Conservation (phyloP, 2,113 vertebrate genomes). For the Pseudorectes ferrugineus region DNA sequence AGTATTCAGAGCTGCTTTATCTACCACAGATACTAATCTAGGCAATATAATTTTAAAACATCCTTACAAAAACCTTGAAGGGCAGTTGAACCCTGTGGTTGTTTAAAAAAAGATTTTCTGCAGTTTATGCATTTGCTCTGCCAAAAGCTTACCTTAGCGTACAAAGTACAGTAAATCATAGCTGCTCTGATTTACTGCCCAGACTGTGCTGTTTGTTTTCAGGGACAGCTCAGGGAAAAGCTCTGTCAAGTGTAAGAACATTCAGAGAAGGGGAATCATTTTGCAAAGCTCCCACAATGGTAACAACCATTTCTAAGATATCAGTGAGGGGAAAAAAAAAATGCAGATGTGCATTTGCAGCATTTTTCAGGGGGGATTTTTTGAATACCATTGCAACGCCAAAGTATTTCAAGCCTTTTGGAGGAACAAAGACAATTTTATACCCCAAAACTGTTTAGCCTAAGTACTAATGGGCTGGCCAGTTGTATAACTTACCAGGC, state of each 20-base stretch:
- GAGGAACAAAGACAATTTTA: background rate
- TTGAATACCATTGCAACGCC: background rate
- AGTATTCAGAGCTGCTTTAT: constrained; percentile 52
- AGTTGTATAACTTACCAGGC: background rate
- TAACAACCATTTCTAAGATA: background rate
- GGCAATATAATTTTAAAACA: constrained; percentile 58
- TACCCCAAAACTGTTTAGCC: background rate
- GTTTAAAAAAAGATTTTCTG: constrained; percentile 53
- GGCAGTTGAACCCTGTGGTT: constrained; percentile 41
- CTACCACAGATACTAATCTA: constrained; percentile 65
- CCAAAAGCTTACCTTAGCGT: constrained; percentile 71
- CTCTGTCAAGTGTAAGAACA: background rate
- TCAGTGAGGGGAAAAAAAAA: background rate
- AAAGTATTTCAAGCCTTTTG: background rate
- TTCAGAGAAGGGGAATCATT: background rate
- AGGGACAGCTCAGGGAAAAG: constrained; percentile 20
- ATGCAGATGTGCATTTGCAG: background rate
- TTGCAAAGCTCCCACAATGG: background rate
- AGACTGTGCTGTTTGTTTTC: constrained; percentile 38
- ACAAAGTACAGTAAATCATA: constrained; percentile 62
- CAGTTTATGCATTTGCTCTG: constrained; percentile 64
- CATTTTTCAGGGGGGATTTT: background rate
- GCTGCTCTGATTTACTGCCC: constrained; percentile 55
- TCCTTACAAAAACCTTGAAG: constrained; percentile 61
- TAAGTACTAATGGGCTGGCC: background rate